Percentiles rank a stretch among this genome's conserved stretches.
phyloP scores from a whole-genome alignment of 1,140 invertebrate species.

The Medauroidea extradentata region DNA sequence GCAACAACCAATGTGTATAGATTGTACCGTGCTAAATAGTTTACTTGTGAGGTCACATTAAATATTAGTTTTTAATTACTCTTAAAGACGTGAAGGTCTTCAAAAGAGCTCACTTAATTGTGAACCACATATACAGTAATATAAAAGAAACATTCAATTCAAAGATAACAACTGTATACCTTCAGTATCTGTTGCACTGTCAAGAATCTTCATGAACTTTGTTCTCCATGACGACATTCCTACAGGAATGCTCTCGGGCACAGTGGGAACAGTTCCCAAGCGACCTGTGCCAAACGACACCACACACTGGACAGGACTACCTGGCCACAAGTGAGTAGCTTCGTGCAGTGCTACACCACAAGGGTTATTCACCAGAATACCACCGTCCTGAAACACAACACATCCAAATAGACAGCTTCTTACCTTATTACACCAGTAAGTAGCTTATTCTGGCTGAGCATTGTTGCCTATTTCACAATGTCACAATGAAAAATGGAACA shows the following conservation, averaged over 20 bases:
- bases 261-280: constrained; percentile 36
- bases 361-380: constrained; percentile 87
- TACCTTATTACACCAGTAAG: too few species aligned
- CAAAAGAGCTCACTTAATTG: too few species aligned
- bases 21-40: too few species aligned
- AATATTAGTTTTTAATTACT: too few species aligned
- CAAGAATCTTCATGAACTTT: constrained; percentile 79
- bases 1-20: too few species aligned
- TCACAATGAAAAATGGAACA: background rate
- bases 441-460: constrained; percentile 1
- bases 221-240: constrained; percentile 63
- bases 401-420: too few species aligned
- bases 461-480: background rate
- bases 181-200: constrained; percentile 88
- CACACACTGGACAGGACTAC: constrained; percentile 73
- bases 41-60: too few species aligned
- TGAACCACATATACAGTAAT: too few species aligned
- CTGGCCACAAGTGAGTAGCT: constrained; percentile 78
- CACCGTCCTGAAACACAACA: constrained; percentile 67
- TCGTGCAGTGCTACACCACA: constrained; percentile 87
- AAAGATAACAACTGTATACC: too few species aligned
- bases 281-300: constrained; percentile 85
- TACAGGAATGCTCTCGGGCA: constrained; percentile 33
- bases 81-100: too few species aligned
- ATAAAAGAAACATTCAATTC: too few species aligned